Base-by-base conservation (phyloP, 2,113 vertebrate species). In the Capra hircus region DNA sequence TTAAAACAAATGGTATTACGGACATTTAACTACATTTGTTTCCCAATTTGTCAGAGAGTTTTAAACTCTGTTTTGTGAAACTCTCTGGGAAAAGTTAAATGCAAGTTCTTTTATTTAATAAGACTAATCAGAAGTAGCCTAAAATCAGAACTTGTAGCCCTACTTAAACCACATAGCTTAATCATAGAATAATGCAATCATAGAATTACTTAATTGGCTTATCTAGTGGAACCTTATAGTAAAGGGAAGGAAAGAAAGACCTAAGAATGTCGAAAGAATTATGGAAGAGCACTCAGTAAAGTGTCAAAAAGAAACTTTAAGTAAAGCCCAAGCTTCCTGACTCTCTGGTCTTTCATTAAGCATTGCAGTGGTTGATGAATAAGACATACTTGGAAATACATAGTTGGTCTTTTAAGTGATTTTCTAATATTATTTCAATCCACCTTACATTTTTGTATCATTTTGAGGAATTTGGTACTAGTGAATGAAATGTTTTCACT, bases 31-130 rank as follows among this genome's bases (percentile, higher is more conserved):
- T n/a, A 19, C 1, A 86, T 85, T 33, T 84, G 19, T 21, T 94
- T 91, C 64, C 93, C 6, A 90, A n/a, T 53, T 84, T 92, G 25
- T n/a, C 50, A 62, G 40, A 86, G 30, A 88, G 4, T 93, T 91
- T 95, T 97, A 77, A 91, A 64, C 28, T 71, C 71, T 43, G n/a
- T 83, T 94, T 91, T 59, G 40, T 53, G n/a, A 91, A 30, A 95
- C 27, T 67, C 28, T 43, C 28, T 85, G 23, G 7, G 40, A 53
- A 27, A 40, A 91, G n/a, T 89, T 64, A 78, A 82, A 93, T 13
- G 6, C 2, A 27, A 33, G 4, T 45, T 33, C 48, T 88, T 97
- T 57, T 43, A 16, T 90, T 82, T 71, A 77, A 50, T 55, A 84
- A 12, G 21, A 78, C 30, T 93, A 93, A 52, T 6, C 43, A 94